Evolutionary conservation across 2,888 invertebrate species (phyloP).

Genomic region (Torymus tubicola): DNA sequence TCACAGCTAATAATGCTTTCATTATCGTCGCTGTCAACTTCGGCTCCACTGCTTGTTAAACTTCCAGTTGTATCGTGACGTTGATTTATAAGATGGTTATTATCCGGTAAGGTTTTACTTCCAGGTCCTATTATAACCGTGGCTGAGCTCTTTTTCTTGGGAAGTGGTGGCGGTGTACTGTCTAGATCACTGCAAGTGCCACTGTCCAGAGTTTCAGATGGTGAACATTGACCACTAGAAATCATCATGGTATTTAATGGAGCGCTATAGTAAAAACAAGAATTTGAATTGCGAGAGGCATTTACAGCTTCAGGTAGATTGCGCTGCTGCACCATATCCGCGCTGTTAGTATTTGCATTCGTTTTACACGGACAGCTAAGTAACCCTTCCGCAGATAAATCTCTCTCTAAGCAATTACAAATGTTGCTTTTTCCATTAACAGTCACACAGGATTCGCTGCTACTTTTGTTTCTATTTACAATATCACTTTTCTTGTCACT

Average conservation of each 20-base stretch:
- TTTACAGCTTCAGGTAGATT: conserved; percentile 66
- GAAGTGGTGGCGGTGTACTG: conserved; percentile 83
- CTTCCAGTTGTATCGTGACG: conserved; percentile 78
- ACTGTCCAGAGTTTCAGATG: conserved; percentile 89
- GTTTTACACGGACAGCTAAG: background rate
- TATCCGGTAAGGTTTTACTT: conserved; percentile 56
- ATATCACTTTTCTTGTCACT: conserved; percentile 6
- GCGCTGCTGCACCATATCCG: conserved; percentile 76
- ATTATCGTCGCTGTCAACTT: conserved; percentile 84
- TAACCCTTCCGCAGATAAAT: conserved; percentile 27
- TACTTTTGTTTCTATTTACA: background rate
- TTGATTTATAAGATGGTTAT: conserved; percentile 78
- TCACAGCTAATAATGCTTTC: conserved; percentile 89
- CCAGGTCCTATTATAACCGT: conserved; percentile 64
- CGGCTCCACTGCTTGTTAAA: conserved; percentile 81
- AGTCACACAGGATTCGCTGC: conserved; percentile 45
- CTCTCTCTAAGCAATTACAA: background rate
- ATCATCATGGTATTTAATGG: conserved; percentile 80
- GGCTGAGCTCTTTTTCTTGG: conserved; percentile 81
- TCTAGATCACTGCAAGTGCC: conserved; percentile 92
- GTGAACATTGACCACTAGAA: conserved; percentile 90
- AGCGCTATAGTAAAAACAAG: conserved; percentile 81
- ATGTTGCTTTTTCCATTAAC: conserved; percentile 14
- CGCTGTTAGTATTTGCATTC: conserved; percentile 56
- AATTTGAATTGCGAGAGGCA: conserved; percentile 24